Percentiles rank a stretch among this genome's conserved stretches.
Conservation (phyloP, 2,888 invertebrate genomes). For the Esperia sulphurella region DNA sequence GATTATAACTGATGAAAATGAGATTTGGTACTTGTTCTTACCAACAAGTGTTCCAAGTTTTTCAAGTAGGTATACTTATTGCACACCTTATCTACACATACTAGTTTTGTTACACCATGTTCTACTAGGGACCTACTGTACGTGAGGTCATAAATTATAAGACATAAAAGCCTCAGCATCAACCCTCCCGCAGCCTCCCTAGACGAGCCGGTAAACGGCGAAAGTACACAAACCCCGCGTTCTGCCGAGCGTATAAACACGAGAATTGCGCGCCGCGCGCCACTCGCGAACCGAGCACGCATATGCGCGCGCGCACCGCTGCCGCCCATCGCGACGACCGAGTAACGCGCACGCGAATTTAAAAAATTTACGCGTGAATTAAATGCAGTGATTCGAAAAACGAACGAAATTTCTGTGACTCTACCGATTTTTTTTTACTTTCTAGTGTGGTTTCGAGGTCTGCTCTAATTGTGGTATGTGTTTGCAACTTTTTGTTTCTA, state of each 20-base stretch:
- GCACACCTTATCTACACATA: no score
- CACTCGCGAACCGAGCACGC: slow-evolving; percentile 55
- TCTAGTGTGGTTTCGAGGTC: slow-evolving; percentile 5
- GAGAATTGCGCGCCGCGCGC: slow-evolving; percentile 40
- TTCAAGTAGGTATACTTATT: no score
- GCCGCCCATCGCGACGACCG: slow-evolving; percentile 13
- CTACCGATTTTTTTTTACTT: slow-evolving; percentile 8
- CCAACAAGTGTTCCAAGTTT: no score
- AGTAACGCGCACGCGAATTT: slow-evolving; percentile 15
- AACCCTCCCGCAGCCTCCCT: slow-evolving; percentile 18
- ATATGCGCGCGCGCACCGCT: slow-evolving; percentile 38
- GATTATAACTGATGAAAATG: no score
- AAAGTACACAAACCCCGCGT: slow-evolving; percentile 59
- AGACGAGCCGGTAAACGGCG: slow-evolving; percentile 35
- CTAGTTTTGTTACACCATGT: no score
- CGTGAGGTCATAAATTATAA: not conserved
- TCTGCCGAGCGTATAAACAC: slow-evolving; percentile 54
- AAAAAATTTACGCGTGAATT: slow-evolving; percentile 17
- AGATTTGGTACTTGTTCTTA: no score
- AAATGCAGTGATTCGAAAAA: slow-evolving; percentile 30
- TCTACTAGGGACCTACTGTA: no score
- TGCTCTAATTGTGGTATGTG: slow-evolving; percentile 6
- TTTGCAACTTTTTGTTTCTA: not conserved
- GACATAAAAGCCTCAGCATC: not conserved
- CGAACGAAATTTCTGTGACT: slow-evolving; percentile 19